These are phyloP conservation scores for Nyctalus aviator DNA, from an alignment of 2,797 vertebrate genomes.

Conservation along the genomic window DNA sequence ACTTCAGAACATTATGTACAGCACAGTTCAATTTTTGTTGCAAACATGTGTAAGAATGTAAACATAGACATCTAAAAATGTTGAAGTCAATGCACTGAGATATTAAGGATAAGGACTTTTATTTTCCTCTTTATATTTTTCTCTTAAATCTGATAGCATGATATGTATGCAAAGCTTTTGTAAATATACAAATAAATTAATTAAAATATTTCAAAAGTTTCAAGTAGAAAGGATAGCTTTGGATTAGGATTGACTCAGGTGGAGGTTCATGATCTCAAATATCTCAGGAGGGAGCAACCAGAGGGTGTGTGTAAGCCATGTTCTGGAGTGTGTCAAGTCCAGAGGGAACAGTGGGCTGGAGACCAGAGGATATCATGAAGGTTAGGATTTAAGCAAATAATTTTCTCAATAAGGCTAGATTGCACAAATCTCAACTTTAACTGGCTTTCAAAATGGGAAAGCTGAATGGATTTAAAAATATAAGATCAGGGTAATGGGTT, in stretches of 20 bases:
- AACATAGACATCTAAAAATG: not conserved
- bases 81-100: not conserved
- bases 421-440: not conserved
- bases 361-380: not conserved
- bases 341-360: not conserved
- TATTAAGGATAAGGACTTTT: not conserved
- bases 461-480: not conserved
- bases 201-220: not conserved
- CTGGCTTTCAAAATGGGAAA: conserved; percentile 22
- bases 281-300: not conserved
- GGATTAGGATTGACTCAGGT: not conserved
- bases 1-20: not conserved
- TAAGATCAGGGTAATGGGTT: not conserved
- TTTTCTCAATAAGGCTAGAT: not conserved
- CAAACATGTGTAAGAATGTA: not conserved
- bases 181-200: conserved; percentile 19
- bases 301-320: not conserved
- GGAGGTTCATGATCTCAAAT: not conserved
- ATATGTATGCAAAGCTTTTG: not conserved
- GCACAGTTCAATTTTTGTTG: not conserved
- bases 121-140: not conserved
- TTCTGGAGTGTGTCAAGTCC: not conserved
- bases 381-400: not conserved
- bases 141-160: conserved; percentile 20
- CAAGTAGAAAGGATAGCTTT: not conserved